Evolutionary conservation across 37 sponge, comb jelly and placozoan genomes (phyloP), one percentile per base, ranked within the genome.

Genomic region (Chondrilla cf. caribensis): DNA sequence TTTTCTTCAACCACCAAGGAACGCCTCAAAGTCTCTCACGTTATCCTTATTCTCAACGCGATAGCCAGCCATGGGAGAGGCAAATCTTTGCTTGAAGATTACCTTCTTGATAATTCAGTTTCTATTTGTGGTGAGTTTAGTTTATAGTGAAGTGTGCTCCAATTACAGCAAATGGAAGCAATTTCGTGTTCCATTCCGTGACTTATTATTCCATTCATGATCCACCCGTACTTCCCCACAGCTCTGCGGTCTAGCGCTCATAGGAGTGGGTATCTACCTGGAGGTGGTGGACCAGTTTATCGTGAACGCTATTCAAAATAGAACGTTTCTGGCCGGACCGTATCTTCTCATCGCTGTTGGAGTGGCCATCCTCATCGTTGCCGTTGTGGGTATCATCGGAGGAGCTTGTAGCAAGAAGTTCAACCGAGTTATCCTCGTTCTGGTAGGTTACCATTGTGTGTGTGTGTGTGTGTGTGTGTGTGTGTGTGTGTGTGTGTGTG

Each of bases 271-370:
- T 6, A 66, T 77, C 43, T 91, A 84, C 85, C 77, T 84, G 15
- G 85, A 84, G 44, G 60, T 87, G 0, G 35, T 39, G 51, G 84
- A 84, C 21, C 58, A 64, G 26, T 55, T 21, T n/a, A 19, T 84
- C 54, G 66, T 47, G 0, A 54, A 40, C 1, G 75, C 78, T 5
- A 28, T 90, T 1, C 39, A 76, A 28, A 24, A 14, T 14, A 22
- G 62, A 4, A 29, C 42, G 11, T 82, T 91, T 55, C 22, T 82
- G 82, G 40, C 33, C 17, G 91, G 88, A 0, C 84, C 91, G 24
- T 91, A 91, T 47, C 79, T 91, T 35, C 51, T 81, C 78, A 84
- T 91, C 26, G 91, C 83, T 18, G 78, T 65, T 9, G 91, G 91
- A 14, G 65, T 60, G 7, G 73, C 57, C 41, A 54, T 91, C 0